These are phyloP conservation scores for Cydia pomonella DNA, from an alignment of 1,140 invertebrate species.

Conservation along the genomic window DNA sequence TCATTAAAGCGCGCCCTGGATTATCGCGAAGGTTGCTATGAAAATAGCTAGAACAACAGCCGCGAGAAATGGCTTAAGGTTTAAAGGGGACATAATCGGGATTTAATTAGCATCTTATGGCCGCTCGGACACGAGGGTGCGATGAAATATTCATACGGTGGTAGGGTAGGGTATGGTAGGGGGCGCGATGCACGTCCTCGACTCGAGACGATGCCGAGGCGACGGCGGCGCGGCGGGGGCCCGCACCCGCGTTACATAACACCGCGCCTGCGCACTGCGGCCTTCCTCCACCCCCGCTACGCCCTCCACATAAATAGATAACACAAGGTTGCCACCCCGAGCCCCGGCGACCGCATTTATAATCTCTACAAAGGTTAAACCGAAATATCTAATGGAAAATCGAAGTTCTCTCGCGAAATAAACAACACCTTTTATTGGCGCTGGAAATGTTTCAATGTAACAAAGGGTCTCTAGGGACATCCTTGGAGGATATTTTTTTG, in stretches of 20 bases:
- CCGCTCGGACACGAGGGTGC: conserved; percentile 34
- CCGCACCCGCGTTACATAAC: conserved; percentile 68
- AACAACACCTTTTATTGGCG: conserved; percentile 42
- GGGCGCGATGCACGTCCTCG: conserved; percentile 37
- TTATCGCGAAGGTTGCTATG: conserved; percentile 66
- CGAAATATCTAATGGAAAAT: conserved; percentile 73
- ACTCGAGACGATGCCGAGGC: conserved; percentile 37
- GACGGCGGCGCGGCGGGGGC: conserved; percentile 42
- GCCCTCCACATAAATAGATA: conserved; percentile 78
- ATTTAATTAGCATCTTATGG: conserved; percentile 41
- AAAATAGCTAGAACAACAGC: conserved; percentile 49
- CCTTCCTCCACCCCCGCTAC: conserved; percentile 46
- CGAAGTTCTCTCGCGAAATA: conserved; percentile 59
- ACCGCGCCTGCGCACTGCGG: conserved; percentile 66
- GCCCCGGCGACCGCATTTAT: conserved; percentile 73
- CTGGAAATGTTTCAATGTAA: conserved; percentile 27
- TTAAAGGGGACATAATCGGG: conserved; percentile 31
- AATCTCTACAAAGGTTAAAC: conserved; percentile 78
- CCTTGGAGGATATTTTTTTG: background rate
- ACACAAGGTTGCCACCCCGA: conserved; percentile 77
- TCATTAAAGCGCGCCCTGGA: conserved; percentile 77
- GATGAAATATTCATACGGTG: conserved; percentile 57
- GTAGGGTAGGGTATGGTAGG: conserved; percentile 43
- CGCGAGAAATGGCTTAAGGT: conserved; percentile 34
- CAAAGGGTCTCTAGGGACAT: background rate